Evolutionary conservation across 2,797 vertebrate genomes (phyloP).

Genomic region (Pipistrellus pipistrellus): DNA sequence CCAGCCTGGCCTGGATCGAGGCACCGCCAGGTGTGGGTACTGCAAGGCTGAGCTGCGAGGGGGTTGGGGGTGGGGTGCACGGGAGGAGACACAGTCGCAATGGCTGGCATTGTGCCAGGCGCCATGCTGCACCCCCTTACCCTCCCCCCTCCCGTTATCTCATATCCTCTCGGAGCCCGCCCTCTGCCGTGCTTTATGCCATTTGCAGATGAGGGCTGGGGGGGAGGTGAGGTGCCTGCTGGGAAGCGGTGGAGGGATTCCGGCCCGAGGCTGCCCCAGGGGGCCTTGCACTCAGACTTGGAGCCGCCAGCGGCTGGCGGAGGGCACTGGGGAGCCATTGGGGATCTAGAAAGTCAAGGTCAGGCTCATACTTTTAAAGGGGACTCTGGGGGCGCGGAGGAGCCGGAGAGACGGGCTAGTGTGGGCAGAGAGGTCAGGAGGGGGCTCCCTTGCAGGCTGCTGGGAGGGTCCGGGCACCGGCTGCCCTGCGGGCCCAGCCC

Average conservation of each 20-base stretch:
- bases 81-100: accelerated
- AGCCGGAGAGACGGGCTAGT: neutral
- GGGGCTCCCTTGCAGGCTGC: accelerated
- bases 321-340: neutral
- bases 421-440: neutral
- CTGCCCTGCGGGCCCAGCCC: neutral
- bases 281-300: neutral
- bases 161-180: neutral
- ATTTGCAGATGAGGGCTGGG: neutral
- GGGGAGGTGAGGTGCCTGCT: neutral
- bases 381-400: accelerated
- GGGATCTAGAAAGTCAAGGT: neutral
- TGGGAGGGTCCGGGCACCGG: accelerated
- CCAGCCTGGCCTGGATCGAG: neutral
- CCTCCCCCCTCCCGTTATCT: too few relatives aligned
- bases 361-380: neutral
- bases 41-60: neutral
- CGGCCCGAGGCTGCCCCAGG: accelerated
- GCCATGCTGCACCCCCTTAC: accelerated
- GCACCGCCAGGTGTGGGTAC: neutral
- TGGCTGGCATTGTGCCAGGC: accelerated
- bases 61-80: accelerated
- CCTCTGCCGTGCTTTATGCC: accelerated
- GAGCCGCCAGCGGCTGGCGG: accelerated
- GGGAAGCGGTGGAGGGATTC: neutral